Evolutionary conservation across 2,797 vertebrate genomes (phyloP).

Genomic region (Todus mexicanus): DNA sequence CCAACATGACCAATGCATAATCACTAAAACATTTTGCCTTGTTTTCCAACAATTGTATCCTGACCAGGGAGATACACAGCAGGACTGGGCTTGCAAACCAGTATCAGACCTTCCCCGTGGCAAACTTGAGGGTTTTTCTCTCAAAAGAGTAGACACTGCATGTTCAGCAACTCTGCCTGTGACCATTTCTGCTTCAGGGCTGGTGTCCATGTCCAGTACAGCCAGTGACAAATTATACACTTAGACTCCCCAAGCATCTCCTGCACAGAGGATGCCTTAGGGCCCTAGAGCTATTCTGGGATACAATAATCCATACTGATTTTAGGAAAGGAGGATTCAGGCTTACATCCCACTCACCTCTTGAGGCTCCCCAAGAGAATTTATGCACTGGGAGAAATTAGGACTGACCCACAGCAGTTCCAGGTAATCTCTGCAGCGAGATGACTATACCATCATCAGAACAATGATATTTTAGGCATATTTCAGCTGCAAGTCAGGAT

Average conservation of each 20-base stretch:
- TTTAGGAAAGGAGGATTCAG: background rate
- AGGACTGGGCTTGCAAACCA: background rate
- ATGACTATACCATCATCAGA: background rate
- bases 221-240: background rate
- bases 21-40: background rate
- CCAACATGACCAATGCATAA: background rate
- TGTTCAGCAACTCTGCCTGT: background rate
- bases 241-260: background rate
- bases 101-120: accelerated
- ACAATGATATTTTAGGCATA: background rate
- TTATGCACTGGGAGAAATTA: background rate
- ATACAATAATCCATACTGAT: background rate
- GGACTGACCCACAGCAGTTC: background rate
- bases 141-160: background rate
- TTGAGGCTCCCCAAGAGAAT: background rate
- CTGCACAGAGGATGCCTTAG: background rate
- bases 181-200: background rate
- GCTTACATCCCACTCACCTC: background rate
- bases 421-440: background rate
- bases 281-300: background rate
- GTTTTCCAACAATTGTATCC: background rate
- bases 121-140: background rate
- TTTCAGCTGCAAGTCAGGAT: background rate
- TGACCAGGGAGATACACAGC: background rate
- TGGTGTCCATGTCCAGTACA: background rate